These are phyloP conservation scores for Schlechtendalia chinensis DNA, from an alignment of 1,140 invertebrate genomes.

Conservation along the genomic window DNA sequence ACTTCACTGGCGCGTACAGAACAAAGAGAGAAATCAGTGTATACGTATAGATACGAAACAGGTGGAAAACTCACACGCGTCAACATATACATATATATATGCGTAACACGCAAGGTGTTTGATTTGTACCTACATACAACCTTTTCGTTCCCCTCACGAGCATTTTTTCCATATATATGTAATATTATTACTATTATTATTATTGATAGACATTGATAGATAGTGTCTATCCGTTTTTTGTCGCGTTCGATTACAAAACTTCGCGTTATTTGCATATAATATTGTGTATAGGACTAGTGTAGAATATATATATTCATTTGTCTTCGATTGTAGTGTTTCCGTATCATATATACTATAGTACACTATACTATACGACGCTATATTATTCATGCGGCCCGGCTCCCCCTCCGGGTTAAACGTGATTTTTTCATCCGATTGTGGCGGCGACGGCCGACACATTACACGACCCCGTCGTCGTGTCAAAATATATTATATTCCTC, in stretches of 20 bases:
- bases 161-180: too few relatives aligned
- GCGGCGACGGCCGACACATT: not conserved
- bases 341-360: not conserved
- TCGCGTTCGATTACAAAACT: not conserved
- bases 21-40: not conserved
- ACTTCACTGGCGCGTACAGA: not conserved
- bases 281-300: not conserved
- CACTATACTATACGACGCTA: conserved; percentile 13
- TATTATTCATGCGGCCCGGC: conserved; percentile 11
- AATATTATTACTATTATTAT: too few relatives aligned
- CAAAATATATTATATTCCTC: conserved; percentile 10
- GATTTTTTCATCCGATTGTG: conserved; percentile 30
- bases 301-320: conserved; percentile 1
- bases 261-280: not conserved
- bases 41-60: not conserved
- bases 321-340: not conserved
- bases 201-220: not conserved
- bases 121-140: conserved; percentile 19
- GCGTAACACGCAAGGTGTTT: conserved; percentile 14
- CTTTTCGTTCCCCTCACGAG: not conserved
- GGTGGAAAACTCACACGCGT: not conserved
- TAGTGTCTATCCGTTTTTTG: not conserved
- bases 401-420: conserved; percentile 17
- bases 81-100: too few relatives aligned
- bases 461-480: not conserved